Evolutionary conservation across 2,797 vertebrate species (phyloP).

Genomic region (Mormyrus hasselquistii): DNA sequence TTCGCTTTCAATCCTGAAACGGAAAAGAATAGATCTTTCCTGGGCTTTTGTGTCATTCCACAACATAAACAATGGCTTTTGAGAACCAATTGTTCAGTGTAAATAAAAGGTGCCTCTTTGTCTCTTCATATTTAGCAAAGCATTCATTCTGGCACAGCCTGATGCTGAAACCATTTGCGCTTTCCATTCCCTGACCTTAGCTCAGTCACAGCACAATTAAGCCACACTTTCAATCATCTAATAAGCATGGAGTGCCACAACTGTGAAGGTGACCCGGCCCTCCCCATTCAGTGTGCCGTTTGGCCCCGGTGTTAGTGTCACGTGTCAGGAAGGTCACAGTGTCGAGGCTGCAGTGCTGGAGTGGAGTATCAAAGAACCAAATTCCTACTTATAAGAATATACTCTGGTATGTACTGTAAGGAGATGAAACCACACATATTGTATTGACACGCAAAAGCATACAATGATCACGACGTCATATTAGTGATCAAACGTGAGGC

Average conservation of each 20-base stretch:
- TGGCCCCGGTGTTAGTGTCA: background rate
- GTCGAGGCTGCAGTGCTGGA: background rate
- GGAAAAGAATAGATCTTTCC: background rate
- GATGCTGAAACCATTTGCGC: background rate
- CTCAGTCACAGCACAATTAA: background rate
- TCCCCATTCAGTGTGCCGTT: background rate
- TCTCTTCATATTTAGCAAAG: background rate
- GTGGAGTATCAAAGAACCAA: background rate
- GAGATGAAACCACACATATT: background rate
- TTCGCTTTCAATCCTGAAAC: background rate
- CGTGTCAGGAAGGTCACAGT: background rate
- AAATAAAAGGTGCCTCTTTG: conserved; percentile 14
- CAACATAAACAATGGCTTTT: conserved; percentile 9
- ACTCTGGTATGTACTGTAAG: background rate
- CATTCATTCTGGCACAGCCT: background rate
- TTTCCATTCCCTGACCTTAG: background rate
- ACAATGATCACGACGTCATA: background rate
- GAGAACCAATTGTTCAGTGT: conserved; percentile 4
- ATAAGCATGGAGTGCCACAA: background rate
- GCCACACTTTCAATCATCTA: conserved; percentile 4
- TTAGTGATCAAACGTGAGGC: background rate
- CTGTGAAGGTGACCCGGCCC: background rate
- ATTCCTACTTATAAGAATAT: background rate
- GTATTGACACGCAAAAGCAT: background rate
- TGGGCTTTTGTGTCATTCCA: background rate